Base-by-base conservation (phyloP, 1,140 invertebrate species). In the Pseudomyrmex sp. region DNA sequence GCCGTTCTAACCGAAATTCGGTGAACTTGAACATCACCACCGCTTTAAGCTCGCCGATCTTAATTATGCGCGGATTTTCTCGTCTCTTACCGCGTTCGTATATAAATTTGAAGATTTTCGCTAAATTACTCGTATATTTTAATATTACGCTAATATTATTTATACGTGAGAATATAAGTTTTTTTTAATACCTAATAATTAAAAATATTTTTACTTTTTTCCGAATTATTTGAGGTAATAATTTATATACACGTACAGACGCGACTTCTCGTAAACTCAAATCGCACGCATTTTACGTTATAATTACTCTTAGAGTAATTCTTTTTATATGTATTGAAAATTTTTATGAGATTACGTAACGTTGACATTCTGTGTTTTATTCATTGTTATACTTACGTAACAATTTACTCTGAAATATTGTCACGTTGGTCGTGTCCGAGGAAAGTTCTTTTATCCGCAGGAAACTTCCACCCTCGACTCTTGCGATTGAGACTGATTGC, bases 1-100 rank as follows among this genome's bases (percentile, higher is more conserved):
- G 79, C 70, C 72, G 69, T 76, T 88, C 74, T 46, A 56, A 9
- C 80, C 87, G 72, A 88, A 89, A 89, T 89, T 89, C 76, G 80
- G 82, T 86, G 82, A 82, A 89, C 86, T 88, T 84, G 82, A 89
- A 80, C n/a, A 48, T 20, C 58, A 76, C 83, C 73, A 58, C 56
- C 26, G 80, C 58, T 89, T 89, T 86, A 86, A 88, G 44, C 72
- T 59, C 69, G 70, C 56, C 79, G 44, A 26, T 56, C 35, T 74
- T 84, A 88, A 89, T 89, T 84, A 88, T 75, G 74, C 74, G 76
- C 46, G 72, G 66, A 85, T 76, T 74, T 73, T 77, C 61, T 63
- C 59, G 10, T 52, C 26, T 61, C 66, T 73, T 44, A 13, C 5
- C 35, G 5, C 35, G 35, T 0, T 35, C 35, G 4, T 35, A 35